These are phyloP conservation scores for Agrilus cyanescens DNA, from an alignment of 2,888 invertebrate species.

Conservation along the genomic window DNA sequence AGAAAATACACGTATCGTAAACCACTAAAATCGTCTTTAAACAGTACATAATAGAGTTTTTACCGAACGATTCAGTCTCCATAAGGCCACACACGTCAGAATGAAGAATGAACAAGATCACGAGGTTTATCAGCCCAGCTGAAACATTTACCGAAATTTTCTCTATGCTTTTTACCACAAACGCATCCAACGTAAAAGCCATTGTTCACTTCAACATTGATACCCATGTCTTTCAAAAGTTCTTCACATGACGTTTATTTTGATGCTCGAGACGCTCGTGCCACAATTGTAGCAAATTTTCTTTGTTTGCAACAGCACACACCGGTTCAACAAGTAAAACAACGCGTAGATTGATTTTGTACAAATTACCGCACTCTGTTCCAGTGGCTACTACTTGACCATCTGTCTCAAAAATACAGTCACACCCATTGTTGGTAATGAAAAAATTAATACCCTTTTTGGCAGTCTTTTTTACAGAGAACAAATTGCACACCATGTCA, in stretches of 20 bases:
- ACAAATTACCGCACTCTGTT: no score
- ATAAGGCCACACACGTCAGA: conserved; percentile 10
- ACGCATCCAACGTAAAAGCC: conserved; percentile 13
- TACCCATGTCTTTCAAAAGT: conserved; percentile 6
- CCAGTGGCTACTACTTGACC: no score
- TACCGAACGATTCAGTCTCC: conserved; percentile 17
- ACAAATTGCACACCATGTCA: no score
- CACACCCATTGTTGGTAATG: no score
- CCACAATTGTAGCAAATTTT: no score
- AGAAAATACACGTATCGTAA: conserved; percentile 18
- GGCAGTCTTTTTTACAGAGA: no score
- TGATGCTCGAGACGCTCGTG: conserved; percentile 13
- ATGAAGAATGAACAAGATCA: conserved; percentile 15
- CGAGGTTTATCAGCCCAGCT: conserved; percentile 13
- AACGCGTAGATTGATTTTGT: no score
- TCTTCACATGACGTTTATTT: conserved; percentile 10
- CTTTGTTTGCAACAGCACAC: no score
- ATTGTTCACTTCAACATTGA: conserved; percentile 9
- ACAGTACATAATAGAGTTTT: no score
- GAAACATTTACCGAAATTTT: conserved; percentile 9
- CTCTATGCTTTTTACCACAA: conserved; percentile 12
- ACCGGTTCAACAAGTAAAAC: no score
- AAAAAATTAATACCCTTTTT: no score
- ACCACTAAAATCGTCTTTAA: conserved; percentile 20
- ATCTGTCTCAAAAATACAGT: no score